These are phyloP conservation scores for Hippolais icterina DNA, from an alignment of 2,113 vertebrate species.

Conservation along the genomic window DNA sequence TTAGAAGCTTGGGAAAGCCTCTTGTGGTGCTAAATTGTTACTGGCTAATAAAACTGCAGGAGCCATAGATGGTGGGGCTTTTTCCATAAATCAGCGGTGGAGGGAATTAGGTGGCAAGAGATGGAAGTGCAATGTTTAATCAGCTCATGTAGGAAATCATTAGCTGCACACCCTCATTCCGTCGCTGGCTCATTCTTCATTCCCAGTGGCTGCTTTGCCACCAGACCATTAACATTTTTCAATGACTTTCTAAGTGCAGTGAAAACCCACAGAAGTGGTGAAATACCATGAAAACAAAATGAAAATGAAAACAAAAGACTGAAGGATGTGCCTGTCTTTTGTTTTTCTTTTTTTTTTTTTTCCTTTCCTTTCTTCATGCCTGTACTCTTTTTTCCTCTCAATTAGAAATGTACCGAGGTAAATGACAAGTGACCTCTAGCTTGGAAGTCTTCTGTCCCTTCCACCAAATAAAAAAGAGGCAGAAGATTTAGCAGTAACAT, in stretches of 20 bases:
- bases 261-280: slow-evolving; percentile 48
- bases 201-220: slow-evolving; percentile 60
- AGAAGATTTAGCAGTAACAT: neutral
- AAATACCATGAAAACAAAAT: neutral
- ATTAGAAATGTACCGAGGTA: slow-evolving; percentile 11
- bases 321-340: slow-evolving; percentile 6
- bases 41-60: slow-evolving; percentile 69
- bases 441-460: neutral
- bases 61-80: slow-evolving; percentile 8
- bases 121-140: slow-evolving; percentile 73
- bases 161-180: slow-evolving; percentile 71
- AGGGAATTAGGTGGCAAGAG: slow-evolving; percentile 74
- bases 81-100: slow-evolving; percentile 68
- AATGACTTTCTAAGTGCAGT: slow-evolving; percentile 68
- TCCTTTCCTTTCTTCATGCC: neutral
- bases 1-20: slow-evolving; percentile 43
- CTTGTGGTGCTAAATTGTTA: slow-evolving; percentile 59
- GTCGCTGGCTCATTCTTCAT: slow-evolving; percentile 70
- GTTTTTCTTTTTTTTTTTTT: neutral
- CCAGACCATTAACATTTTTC: slow-evolving; percentile 73
- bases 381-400: neutral
- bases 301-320: slow-evolving; percentile 27
- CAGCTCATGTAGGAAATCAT: slow-evolving; percentile 77
- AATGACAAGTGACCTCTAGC: neutral
- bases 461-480: slow-evolving; percentile 18